A percentile compares a stretch with the other conserved stretches of the same genome.
Evolutionary conservation across 2,888 invertebrate genomes (phyloP).

Genomic region (Alloplasta piceator): DNA sequence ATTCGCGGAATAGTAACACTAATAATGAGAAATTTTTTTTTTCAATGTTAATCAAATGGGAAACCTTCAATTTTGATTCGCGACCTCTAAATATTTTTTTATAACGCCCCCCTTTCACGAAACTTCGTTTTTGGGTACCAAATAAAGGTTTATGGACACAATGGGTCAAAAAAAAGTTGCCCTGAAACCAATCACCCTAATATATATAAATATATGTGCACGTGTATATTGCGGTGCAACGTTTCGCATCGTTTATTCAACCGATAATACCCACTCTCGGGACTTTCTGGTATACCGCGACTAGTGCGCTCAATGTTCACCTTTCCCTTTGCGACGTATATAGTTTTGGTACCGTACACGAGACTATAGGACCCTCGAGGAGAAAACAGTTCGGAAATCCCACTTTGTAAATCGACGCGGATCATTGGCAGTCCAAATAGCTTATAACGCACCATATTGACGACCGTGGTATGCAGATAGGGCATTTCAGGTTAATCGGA

Average conservation of each 20-base stretch:
- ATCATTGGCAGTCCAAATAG: slow-evolving; percentile 49
- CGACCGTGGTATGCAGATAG: no score
- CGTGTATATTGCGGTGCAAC: background rate
- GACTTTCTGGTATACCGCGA: background rate
- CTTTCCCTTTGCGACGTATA: slow-evolving; percentile 37
- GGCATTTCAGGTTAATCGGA: no score
- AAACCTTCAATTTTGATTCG: no score
- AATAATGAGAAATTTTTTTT: no score
- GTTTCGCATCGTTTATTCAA: slow-evolving; percentile 59
- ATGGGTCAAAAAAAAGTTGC: no score
- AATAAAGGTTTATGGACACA: no score
- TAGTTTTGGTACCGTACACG: background rate
- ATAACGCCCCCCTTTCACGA: no score
- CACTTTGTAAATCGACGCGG: slow-evolving; percentile 46
- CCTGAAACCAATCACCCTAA: no score
- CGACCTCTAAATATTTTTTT: no score
- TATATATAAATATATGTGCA: slow-evolving; percentile 4
- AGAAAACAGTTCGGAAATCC: slow-evolving; percentile 47
- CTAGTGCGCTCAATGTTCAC: slow-evolving; percentile 30
- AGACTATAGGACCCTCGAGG: slow-evolving; percentile 23
- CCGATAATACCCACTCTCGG: slow-evolving; percentile 44
- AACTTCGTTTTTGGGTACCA: no score
- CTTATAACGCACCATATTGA: slow-evolving; percentile 23
- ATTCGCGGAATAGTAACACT: no score
- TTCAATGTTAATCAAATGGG: no score